Base-by-base conservation (phyloP, 2,888 invertebrate species). In the Plagodis dolabraria region DNA sequence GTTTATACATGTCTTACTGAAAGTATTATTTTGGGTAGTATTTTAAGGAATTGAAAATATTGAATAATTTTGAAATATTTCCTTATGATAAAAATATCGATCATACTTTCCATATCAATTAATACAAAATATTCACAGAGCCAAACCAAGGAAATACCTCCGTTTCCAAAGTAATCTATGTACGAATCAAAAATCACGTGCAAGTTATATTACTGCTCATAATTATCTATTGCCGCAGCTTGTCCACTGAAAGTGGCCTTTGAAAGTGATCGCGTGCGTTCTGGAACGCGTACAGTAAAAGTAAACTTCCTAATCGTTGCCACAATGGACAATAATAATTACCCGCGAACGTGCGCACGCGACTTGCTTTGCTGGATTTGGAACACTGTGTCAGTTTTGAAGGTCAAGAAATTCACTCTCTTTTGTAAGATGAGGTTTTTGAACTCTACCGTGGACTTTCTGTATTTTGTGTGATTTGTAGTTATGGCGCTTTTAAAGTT, bases 261-360 rank as follows among this genome's bases (percentile, higher is more conserved):
- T 63, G 88, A 90, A 91, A 89, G 91, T 89, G 85, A 80, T 90
- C 79, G 89, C 90, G 88, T 90, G 90, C 72, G 70, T 47, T 66
- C 60, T 72, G 74, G 80, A 85, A 86, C 86, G 85, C 83, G 78
- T 69, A 67, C 72, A 86, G 89, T 87, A 89, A 88, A 89, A 90
- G 89, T 89, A 85, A 86, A 88, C 87, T 89, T 90, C 90, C 90
- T 89, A 87, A 86, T 84, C 76, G 80, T 73, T 75, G 70, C 68
- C 68, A 79, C 80, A 80, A 76, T 79, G 68, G 71, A 70, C 74
- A 71, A 79, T 22, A 22, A 22, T 22, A 22, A 22, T 81, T 79
- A 80, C 71, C 60, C 53, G 53, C 51, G 61, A 69, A 62, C 63
- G 69, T 68, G 69, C 66, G 77, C 82, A 80, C 77, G 77, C 77